Evolutionary conservation across 1,140 invertebrate genomes (phyloP), one percentile per base, ranked within the genome.

Genomic region (Aphidius gifuensis): DNA sequence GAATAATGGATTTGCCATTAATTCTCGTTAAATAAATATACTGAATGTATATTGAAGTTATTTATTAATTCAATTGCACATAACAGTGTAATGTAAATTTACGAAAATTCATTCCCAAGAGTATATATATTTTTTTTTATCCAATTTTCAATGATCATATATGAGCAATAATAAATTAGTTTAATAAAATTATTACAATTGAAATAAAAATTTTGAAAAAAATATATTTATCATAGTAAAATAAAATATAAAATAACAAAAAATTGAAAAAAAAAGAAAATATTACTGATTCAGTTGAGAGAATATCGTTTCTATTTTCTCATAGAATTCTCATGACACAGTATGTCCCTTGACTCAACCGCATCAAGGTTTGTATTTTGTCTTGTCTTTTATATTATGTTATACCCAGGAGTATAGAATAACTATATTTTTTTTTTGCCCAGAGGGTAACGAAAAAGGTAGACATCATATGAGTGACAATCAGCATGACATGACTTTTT

Each of bases 361-460:
- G 39, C 5, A n/a, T 5, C 61, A 56, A 55, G 64, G 55, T 66
- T 65, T 73, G 71, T 68, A 71, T 73, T 73, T 73, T 73, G 70
- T 74, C 70, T 71, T 61, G 23, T 32, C 71, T 70, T 71, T 70
- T 71, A 69, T 72, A 72, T 72, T 67, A 69, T 65, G 64, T 55
- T 63, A 64, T 69, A 65, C 71, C 66, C 72, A 48, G 38, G 72
- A 65, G 72, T 71, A 65, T 60, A 57, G 64, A 63, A 72, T 70
- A 69, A 32, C 68, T 73, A 70, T 71, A 69, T n/a, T 71, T 72
- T 67, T 66, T 53, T 65, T 61, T 72, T 63, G 65, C 66, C 62
- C 66, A 58, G 57, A 56, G 39, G 46, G 39, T 53, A 61, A 61
- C 42, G 46, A 9, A 58, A 39, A 23, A n/a, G 40, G 48, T 43